phyloP scores from a whole-genome alignment of 2,888 invertebrate genomes.

The Ariolimax columbianus region DNA sequence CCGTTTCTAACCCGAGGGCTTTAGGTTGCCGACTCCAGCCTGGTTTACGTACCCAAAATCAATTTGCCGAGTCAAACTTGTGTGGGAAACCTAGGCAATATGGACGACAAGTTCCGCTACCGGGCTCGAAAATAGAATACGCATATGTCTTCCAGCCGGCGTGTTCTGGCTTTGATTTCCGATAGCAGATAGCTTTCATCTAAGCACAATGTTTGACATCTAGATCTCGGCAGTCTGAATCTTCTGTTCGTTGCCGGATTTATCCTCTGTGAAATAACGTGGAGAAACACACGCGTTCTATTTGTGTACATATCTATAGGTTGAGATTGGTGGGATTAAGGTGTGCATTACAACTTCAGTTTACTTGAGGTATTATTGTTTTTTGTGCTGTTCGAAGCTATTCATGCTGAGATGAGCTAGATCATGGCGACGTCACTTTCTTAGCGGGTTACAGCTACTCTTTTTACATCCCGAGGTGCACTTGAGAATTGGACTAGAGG shows the following conservation, averaged over 20 bases:
- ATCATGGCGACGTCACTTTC: too few relatives aligned
- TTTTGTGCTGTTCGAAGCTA: too few relatives aligned
- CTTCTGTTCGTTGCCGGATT: neutral
- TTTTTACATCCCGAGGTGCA: too few relatives aligned
- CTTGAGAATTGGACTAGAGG: too few relatives aligned
- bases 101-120: neutral
- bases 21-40: too few relatives aligned
- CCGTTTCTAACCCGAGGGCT: too few relatives aligned
- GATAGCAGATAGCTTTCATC: neutral
- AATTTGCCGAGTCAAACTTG: too few relatives aligned
- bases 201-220: neutral
- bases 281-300: neutral
- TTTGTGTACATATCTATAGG: neutral
- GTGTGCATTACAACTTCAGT: neutral
- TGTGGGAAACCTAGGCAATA: too few relatives aligned
- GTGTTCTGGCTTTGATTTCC: neutral
- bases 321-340: neutral
- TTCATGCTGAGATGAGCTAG: too few relatives aligned
- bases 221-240: neutral
- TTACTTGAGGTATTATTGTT: too few relatives aligned
- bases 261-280: neutral
- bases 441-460: too few relatives aligned
- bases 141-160: neutral
- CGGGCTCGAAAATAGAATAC: neutral
- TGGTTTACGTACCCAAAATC: too few relatives aligned